phyloP scores from a whole-genome alignment of 2,113 vertebrate species.

The Podarcis raffonei region DNA sequence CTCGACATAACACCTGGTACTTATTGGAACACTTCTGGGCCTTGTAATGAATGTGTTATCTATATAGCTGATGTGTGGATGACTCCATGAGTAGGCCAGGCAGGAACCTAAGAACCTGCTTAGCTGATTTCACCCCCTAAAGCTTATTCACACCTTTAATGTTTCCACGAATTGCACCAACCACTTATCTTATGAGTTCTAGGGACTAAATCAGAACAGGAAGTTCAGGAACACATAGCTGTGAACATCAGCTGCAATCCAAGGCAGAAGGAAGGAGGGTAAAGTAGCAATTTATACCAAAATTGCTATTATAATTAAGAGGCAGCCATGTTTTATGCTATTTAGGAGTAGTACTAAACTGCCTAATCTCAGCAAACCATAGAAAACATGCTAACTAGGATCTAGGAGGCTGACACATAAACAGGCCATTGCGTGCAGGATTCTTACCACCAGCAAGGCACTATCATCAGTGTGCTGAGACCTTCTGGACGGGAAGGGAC shows the following conservation, averaged over 20 bases:
- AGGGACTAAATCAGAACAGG: not conserved
- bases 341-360: conserved; percentile 54
- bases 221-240: not conserved
- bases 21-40: not conserved
- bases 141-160: not conserved
- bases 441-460: conserved; percentile 97
- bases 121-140: not conserved
- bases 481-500: conserved; percentile 90
- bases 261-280: too few species aligned
- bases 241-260: not conserved
- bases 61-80: not conserved
- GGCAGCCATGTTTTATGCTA: conserved; percentile 76
- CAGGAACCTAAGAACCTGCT: not conserved
- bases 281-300: not conserved
- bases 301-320: not conserved
- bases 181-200: not conserved
- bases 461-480: conserved; percentile 99
- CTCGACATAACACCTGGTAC: not conserved
- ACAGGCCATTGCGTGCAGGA: conserved; percentile 67
- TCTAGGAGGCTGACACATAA: conserved; percentile 52
- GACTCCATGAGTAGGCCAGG: too few species aligned
- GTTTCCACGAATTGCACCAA: not conserved
- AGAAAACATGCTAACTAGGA: conserved; percentile 32
- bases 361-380: conserved; percentile 48
- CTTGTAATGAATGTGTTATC: not conserved